Base-by-base conservation (phyloP, 1,140 invertebrate species). In the Magallana angulata region DNA sequence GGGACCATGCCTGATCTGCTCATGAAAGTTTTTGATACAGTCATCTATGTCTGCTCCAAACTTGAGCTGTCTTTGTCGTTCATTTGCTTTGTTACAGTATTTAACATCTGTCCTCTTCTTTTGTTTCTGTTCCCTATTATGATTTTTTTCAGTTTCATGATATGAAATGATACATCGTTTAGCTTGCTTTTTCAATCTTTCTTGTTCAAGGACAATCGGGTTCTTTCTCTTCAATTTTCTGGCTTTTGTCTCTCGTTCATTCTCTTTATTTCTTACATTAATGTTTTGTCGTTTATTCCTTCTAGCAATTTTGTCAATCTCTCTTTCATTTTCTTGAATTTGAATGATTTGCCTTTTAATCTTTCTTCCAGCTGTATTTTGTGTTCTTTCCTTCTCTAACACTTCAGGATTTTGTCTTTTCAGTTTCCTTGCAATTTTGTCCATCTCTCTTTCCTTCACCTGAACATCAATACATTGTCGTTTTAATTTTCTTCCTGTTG, bases 21-120 rank as follows among this genome's bases (percentile, higher is more conserved):
- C 24, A 60, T 88, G 76, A 82, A 88, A 88, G 14, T 58, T 71
- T 24, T 57, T 7, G 30, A 88, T 84, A 48, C 83, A 80, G 8
- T 85, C 68, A 6, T 57, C 6, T 30, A 7, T 36, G 18, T 57
- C 36, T 76, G 80, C 11, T 14, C 83, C 30, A 84, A 16, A 82
- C 60, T 59, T 76, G 16, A 64, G n/a, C 60, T 82, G 24, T 24
- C 82, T 48, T 81, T 82, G 24, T 85, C 57, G 12, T 36, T 85
- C 8, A 68, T 30, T n/a, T 88, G 58, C 48, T 76, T 18, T 81
- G 58, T 57, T n/a, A 18, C 48, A 14, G 18, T 64, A 59, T 68
- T 18, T 16, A 30, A 11, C 68, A 48, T 16, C 62, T 36, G 24
- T 9, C 14, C 16, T 82, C n/a, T 16, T 48, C 36, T 24, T 24